phyloP scores from a whole-genome alignment of 1,140 invertebrate genomes.

The Drosophila leontia region DNA sequence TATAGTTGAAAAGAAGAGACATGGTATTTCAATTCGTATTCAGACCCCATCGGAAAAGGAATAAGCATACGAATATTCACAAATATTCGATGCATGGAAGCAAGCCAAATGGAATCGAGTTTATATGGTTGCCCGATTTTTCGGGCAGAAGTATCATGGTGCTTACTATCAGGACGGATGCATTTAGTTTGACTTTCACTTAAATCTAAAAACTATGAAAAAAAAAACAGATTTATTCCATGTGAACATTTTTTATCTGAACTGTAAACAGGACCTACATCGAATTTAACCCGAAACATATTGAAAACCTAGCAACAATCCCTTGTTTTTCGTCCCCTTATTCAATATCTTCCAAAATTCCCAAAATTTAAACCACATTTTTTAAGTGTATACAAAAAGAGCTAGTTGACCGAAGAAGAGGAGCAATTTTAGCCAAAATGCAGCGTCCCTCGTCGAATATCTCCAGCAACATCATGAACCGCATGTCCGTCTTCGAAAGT shows the following conservation, averaged over 20 bases:
- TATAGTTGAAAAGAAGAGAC: slow-evolving; percentile 13
- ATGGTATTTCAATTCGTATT: slow-evolving; percentile 13
- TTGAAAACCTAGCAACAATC: slow-evolving; percentile 2
- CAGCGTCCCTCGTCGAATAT: slow-evolving; percentile 73
- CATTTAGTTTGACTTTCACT: slow-evolving; percentile 9
- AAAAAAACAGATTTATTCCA: background rate
- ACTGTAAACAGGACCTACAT: slow-evolving; percentile 11
- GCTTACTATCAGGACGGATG: slow-evolving; percentile 6
- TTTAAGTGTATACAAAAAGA: slow-evolving; percentile 5
- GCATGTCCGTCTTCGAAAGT: slow-evolving; percentile 82
- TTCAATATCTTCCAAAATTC: background rate
- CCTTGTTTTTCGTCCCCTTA: background rate
- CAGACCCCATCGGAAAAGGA: slow-evolving; percentile 2
- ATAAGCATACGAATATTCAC: background rate
- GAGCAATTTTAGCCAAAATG: slow-evolving; percentile 46
- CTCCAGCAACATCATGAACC: slow-evolving; percentile 74
- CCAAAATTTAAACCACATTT: background rate
- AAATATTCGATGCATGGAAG: background rate
- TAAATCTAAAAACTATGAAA: background rate
- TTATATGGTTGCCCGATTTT: slow-evolving; percentile 10
- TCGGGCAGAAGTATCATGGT: slow-evolving; percentile 7
- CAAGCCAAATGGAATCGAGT: slow-evolving; percentile 10
- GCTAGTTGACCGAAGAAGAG: background rate
- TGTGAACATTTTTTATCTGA: slow-evolving; percentile 13
- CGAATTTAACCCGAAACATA: slow-evolving; percentile 1